Evolutionary conservation across 2,888 invertebrate genomes (phyloP), one percentile per base, ranked within the genome.

Genomic region (Serrognathus titanus): DNA sequence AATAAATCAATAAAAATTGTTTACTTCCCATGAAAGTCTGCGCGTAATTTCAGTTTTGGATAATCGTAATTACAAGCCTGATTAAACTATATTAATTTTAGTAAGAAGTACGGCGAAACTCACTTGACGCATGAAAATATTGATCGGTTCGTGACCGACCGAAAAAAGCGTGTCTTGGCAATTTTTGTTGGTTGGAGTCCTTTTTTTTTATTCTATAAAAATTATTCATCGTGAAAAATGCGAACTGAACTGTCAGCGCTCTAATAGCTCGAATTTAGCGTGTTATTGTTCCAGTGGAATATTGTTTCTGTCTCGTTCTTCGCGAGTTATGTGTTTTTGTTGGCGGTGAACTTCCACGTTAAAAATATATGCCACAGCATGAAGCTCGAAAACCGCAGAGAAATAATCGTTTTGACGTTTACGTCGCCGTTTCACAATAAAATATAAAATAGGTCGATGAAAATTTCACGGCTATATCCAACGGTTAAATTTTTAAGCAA

Each of bases 331-430:
- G 38, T 49, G 49, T 49, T 49, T 49, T 49, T 38, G 36, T 49
- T 49, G 49, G 49, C 49, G 38, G 38, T 49, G 49, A 36, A 49
- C 49, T 49, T 31, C 49, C 16, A 36, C 13, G 43, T 43, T 43
- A 43, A 43, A 43, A 16, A 43, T 43, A 43, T 20, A 39, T 39
- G 20, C 56, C 57, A 46, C 54, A 45, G 57, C 57, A 60, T 60
- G 60, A 49, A 57, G 57, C 51, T 55, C 57, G 53, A 48, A 58
- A 59, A 51, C 56, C 49, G 48, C 52, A 59, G 59, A 59, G 58
- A 60, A 61, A 61, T 61, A 61, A 61, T 58, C 58, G 53, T 41
- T 58, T 56, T 57, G 58, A 61, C 61, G 54, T 61, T 60, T 60
- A 58, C 57, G 41, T 51, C 52, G 43, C 56, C 52, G 46, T 51